Evolutionary conservation across 2,113 vertebrate species (phyloP).

Genomic region (Cheirogaleus medius): DNA sequence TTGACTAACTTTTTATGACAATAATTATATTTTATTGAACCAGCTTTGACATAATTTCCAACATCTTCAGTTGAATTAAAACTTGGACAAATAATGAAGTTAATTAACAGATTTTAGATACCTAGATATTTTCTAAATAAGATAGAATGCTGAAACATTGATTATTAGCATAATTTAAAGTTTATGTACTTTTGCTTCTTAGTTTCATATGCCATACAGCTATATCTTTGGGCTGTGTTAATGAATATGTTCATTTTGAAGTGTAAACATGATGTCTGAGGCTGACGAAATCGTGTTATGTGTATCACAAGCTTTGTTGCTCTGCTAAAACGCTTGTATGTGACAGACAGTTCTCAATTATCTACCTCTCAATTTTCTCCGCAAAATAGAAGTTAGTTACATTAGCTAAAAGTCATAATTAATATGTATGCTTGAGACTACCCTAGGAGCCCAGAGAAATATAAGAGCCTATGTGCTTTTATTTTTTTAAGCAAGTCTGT

Average conservation of each 20-base stretch:
- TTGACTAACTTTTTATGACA: neutral
- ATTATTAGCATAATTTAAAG: neutral
- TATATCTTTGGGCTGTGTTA: neutral
- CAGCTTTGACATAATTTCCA: neutral
- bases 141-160: neutral
- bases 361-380: neutral
- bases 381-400: neutral
- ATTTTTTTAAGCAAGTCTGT: neutral
- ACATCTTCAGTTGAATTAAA: conserved; percentile 3
- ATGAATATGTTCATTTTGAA: neutral
- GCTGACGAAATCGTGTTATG: neutral
- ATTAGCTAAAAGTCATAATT: neutral
- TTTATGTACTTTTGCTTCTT: neutral
- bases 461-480: neutral
- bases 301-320: neutral
- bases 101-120: neutral
- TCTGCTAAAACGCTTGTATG: neutral
- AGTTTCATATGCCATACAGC: neutral
- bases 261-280: neutral
- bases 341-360: neutral
- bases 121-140: conserved; percentile 17
- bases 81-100: neutral
- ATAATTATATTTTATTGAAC: conserved; percentile 12
- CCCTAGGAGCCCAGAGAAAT: neutral
- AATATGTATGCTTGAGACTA: neutral